Percentiles rank a stretch among this genome's conserved stretches.
These are phyloP conservation scores for Ovis aries DNA, from an alignment of 2,113 vertebrate genomes.

Conservation along the genomic window DNA sequence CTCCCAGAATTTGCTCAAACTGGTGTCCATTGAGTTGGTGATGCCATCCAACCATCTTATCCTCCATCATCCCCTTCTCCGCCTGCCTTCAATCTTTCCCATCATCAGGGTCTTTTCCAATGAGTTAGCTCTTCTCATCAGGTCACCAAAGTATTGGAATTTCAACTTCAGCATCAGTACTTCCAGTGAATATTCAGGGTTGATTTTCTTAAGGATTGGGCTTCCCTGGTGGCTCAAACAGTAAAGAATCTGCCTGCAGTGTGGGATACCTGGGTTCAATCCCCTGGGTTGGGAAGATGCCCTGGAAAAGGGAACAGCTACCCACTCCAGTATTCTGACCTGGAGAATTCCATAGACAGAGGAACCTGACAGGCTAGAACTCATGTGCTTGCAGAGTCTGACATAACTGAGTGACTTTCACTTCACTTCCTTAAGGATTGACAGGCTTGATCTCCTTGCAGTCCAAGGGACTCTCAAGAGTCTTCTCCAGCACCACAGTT, in stretches of 20 bases:
- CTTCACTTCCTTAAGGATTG: not conserved
- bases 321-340: not conserved
- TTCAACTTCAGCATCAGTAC: not conserved
- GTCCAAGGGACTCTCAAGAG: not conserved
- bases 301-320: not conserved
- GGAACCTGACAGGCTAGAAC: not conserved
- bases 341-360: not conserved
- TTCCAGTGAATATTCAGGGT: not conserved
- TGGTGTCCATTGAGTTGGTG: not conserved
- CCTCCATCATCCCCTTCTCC: not conserved
- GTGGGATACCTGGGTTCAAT: rapidly evolving
- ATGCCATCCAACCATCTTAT: not conserved
- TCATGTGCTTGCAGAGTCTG: rapidly evolving
- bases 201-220: not conserved
- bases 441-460: not conserved
- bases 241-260: not conserved
- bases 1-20: not conserved
- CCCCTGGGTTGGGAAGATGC: not conserved
- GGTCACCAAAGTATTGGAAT: not conserved
- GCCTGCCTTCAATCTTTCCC: not conserved
- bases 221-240: not conserved
- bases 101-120: not conserved
- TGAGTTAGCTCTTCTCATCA: not conserved
- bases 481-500: not conserved
- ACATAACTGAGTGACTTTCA: not conserved